Base-by-base conservation (phyloP, 1,140 invertebrate genomes). In the silkworm (Bombyx mori) region DNA sequence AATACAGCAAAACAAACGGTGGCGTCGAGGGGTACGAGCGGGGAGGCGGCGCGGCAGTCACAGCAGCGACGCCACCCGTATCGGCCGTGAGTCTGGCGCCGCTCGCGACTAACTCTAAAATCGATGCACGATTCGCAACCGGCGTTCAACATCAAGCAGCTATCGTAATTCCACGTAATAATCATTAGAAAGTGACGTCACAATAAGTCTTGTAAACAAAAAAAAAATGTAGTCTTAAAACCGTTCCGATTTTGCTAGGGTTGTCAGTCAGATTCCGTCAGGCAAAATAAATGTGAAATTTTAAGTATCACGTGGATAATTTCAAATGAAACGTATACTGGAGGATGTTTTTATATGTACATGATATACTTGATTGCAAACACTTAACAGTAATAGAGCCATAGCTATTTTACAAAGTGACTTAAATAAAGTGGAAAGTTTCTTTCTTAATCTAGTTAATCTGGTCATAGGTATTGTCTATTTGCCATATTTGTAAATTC, bases 1-100 rank as follows among this genome's bases (percentile, higher is more conserved):
- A 87, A 87, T 87, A 87, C 84, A 87, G 84, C 84, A 87, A 87
- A 87, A 87, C 84, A 87, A 86, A 83, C 79, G 79, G 71, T 69
- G 82, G 76, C 73, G 70, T 69, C 66, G 76, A 68, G 83, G 75
- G 74, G 76, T 54, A 62, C 57, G 74, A 54, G 77, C 63, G 80
- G 79, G 73, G 71, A 68, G 66, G 66, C 68, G 71, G 67, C 71
- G 74, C 81, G 81, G 62, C 83, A 86, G 83, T 86, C 74, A 75
- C 65, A 75, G 70, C 74, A 78, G 68, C 78, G 82, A 75, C 80
- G 82, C 73, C 77, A 75, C 62, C 76, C 75, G 80, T 64, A 68
- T 56, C 67, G 76, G 82, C 77, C 76, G 84, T 71, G 75, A 73
- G 68, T 58, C 61, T 55, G 72, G 71, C 71, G 78, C 69, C 74